phyloP scores from a whole-genome alignment of 2,888 invertebrate species.

The Chloroclysta siterata region DNA sequence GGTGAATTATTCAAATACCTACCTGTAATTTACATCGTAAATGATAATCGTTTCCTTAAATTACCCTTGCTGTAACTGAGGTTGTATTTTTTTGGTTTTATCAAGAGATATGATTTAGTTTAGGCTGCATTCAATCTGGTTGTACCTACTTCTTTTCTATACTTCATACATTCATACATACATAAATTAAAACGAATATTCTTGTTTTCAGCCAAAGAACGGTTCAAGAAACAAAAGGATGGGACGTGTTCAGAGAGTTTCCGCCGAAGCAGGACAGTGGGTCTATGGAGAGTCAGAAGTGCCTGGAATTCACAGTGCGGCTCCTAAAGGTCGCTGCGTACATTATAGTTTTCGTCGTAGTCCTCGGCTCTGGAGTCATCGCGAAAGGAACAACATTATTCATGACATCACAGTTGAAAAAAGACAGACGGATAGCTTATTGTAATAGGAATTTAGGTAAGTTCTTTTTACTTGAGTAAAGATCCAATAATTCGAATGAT shows the following conservation, averaged over 20 bases:
- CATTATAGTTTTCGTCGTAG: slow-evolving; percentile 92
- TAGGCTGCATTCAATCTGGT: too few relatives aligned
- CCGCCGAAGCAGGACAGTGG: slow-evolving; percentile 95
- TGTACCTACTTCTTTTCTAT: too few relatives aligned
- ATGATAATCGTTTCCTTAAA: too few relatives aligned
- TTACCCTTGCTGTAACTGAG: too few relatives aligned
- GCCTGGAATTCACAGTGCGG: slow-evolving; percentile 93
- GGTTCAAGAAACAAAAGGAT: slow-evolving; percentile 95
- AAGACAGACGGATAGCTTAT: slow-evolving; percentile 90
- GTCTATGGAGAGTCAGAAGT: slow-evolving; percentile 94
- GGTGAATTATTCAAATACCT: too few relatives aligned
- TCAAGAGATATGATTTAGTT: too few relatives aligned
- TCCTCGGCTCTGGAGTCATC: slow-evolving; percentile 93
- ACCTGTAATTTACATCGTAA: too few relatives aligned
- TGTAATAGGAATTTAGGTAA: slow-evolving; percentile 94
- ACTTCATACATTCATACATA: too few relatives aligned
- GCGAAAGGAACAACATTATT: slow-evolving; percentile 95
- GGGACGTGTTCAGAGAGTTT: slow-evolving; percentile 98
- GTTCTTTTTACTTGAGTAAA: slow-evolving; percentile 41
- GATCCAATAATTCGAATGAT: background rate
- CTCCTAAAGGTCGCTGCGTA: slow-evolving; percentile 94
- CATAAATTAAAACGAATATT: slow-evolving; percentile 8
- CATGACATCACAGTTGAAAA: slow-evolving; percentile 95
- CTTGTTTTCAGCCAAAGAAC: slow-evolving; percentile 89
- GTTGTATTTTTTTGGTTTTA: too few relatives aligned